Evolutionary conservation across 2,888 invertebrate species (phyloP).

Genomic region (Andrena fulva): DNA sequence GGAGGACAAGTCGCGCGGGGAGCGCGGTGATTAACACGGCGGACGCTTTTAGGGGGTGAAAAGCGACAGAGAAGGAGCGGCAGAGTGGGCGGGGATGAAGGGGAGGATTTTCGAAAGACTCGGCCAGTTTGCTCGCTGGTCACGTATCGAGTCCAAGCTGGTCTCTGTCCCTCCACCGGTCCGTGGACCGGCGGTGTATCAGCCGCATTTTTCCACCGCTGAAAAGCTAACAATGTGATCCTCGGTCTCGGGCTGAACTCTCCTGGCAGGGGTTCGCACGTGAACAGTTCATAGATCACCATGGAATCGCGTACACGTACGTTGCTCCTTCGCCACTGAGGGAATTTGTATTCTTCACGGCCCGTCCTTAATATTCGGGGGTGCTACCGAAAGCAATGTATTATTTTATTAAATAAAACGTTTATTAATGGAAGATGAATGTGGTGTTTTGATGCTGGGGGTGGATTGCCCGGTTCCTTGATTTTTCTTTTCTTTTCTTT

Average conservation of each 20-base stretch:
- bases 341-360: conserved; percentile 19
- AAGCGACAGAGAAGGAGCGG: conserved; percentile 11
- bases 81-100: conserved; percentile 19
- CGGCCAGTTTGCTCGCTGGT: conserved; percentile 44
- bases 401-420: conserved; percentile 40
- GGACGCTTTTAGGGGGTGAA: conserved; percentile 31
- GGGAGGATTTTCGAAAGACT: conserved; percentile 49
- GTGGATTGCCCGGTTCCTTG: not conserved
- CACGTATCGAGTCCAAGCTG: conserved; percentile 49
- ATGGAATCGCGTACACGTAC: conserved; percentile 18
- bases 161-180: conserved; percentile 12
- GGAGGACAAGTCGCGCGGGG: conserved; percentile 1
- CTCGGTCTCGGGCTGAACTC: conserved; percentile 64
- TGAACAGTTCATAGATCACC: conserved; percentile 56
- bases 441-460: not conserved
- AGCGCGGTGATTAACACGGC: conserved; percentile 50
- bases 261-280: conserved; percentile 20
- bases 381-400: not conserved
- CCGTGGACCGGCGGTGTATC: conserved; percentile 66
- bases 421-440: not conserved
- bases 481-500: too few species aligned
- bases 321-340: conserved; percentile 3
- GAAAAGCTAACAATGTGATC: conserved; percentile 75
- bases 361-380: conserved; percentile 30
- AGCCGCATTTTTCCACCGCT: conserved; percentile 66